Conservation (phyloP, 2,113 vertebrate genomes). For the Rynchops niger region DNA sequence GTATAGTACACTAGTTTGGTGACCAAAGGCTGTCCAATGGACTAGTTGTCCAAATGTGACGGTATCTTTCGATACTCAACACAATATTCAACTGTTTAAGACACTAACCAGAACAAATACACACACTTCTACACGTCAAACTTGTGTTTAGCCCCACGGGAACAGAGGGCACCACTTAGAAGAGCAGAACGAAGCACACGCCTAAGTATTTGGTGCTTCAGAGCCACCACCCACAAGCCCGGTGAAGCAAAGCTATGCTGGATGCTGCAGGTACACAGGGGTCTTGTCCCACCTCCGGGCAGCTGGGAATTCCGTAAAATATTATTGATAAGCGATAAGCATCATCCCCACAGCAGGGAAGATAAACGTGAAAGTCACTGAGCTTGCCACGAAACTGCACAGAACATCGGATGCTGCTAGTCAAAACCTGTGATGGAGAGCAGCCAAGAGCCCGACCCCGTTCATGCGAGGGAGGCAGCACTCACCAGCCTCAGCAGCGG, state of each 20-base stretch:
- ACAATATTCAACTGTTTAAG: background rate
- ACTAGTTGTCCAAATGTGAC: accelerated
- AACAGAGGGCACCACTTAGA: background rate
- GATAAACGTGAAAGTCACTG: background rate
- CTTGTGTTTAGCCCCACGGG: background rate
- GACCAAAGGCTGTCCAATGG: too few species aligned
- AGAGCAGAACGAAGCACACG: accelerated
- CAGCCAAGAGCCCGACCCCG: background rate
- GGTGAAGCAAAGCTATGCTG: accelerated
- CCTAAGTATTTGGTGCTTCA: background rate
- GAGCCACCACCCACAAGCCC: background rate
- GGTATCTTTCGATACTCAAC: background rate
- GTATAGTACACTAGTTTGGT: background rate
- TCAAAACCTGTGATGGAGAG: background rate
- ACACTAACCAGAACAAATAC: background rate
- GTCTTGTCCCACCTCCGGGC: background rate
- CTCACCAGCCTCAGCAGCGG: conserved; percentile 90
- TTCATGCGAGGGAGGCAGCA: background rate
- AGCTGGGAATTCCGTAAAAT: accelerated
- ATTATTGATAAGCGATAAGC: accelerated
- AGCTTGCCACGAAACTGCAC: background rate
- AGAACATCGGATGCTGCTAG: accelerated
- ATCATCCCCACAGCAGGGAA: background rate
- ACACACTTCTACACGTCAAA: accelerated
- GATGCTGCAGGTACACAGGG: background rate